Evolutionary conservation across 2,888 invertebrate genomes (phyloP), one percentile per base, ranked within the genome.

Genomic region (Erebia aethiops): DNA sequence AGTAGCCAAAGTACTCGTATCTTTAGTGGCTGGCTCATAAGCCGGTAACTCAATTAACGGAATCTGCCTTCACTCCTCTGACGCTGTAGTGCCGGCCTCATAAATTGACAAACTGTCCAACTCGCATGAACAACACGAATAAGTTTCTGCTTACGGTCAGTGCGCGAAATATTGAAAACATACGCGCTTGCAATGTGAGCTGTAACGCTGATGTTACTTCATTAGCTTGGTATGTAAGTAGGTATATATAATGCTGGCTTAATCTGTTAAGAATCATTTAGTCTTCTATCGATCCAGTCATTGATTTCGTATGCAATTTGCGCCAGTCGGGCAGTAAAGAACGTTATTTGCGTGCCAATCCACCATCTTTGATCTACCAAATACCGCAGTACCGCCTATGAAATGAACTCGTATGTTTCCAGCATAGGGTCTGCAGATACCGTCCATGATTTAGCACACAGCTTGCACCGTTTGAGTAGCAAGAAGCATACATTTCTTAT

Each of bases 101-200:
- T 92, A 92, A 92, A 92, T 92, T 92, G 92, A 92, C 91, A 90
- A 92, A 92, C 87, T 92, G 92, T 91, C 92, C 86, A 92, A 92
- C 90, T 92, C 86, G 83, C 85, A 85, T 87, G 90, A 88, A 87
- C 90, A 88, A 89, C 85, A 84, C 82, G 85, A 89, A 90, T 91
- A 91, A 92, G 91, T 92, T 92, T 87, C 85, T 82, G 87, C 91
- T 90, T 91, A 90, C 92, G 92, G 92, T 92, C 92, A 92, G 89
- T 88, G 90, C 86, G 86, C 87, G 86, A 83, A 82, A 82, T 83
- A 80, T 78, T 79, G 79, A 63, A 70, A 74, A 82, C 80, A 80
- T 65, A 89, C 85, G 85, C 80, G 69, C 0, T 14, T 16, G 16
- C 67, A 75, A 65, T 81, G 16, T 2, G 71, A 1, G 18, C 69